Conservation (phyloP, 1,140 invertebrate species). For the Ctenoplectra terminalis region DNA sequence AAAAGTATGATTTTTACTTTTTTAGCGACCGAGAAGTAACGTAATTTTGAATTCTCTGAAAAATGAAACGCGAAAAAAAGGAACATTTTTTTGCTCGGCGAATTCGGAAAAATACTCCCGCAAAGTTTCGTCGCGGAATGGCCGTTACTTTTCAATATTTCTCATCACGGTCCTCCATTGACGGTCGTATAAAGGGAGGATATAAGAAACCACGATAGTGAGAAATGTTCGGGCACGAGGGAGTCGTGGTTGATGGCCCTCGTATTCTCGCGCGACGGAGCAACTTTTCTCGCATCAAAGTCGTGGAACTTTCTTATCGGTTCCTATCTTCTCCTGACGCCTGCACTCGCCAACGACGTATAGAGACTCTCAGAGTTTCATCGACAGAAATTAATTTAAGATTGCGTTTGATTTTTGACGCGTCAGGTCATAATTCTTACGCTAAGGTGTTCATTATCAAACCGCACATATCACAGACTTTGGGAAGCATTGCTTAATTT, state of each 20-base stretch:
- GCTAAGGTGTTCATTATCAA: neutral
- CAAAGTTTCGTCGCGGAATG: neutral
- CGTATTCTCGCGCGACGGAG: conserved; percentile 7
- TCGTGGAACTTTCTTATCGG: conserved; percentile 4
- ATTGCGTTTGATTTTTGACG: neutral
- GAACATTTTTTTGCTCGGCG: neutral
- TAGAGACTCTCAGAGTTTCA: neutral
- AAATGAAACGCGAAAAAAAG: neutral
- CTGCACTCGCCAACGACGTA: neutral
- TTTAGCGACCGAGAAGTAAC: no score
- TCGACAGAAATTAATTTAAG: conserved; percentile 1
- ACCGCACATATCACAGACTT: neutral
- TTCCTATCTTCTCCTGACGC: neutral
- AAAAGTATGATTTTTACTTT: neutral
- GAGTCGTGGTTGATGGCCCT: conserved; percentile 25
- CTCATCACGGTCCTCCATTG: conserved; percentile 9
- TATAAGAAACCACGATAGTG: conserved; percentile 41
- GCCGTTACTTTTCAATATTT: conserved; percentile 57
- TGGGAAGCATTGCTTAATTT: no score
- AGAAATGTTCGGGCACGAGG: conserved; percentile 10
- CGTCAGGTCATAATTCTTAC: neutral
- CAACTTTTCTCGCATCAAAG: conserved; percentile 36
- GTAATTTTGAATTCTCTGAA: neutral
- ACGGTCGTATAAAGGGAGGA: neutral
- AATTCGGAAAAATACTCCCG: neutral